phyloP scores from a whole-genome alignment of 2,888 invertebrate species.

The Ypsolopha sequella region DNA sequence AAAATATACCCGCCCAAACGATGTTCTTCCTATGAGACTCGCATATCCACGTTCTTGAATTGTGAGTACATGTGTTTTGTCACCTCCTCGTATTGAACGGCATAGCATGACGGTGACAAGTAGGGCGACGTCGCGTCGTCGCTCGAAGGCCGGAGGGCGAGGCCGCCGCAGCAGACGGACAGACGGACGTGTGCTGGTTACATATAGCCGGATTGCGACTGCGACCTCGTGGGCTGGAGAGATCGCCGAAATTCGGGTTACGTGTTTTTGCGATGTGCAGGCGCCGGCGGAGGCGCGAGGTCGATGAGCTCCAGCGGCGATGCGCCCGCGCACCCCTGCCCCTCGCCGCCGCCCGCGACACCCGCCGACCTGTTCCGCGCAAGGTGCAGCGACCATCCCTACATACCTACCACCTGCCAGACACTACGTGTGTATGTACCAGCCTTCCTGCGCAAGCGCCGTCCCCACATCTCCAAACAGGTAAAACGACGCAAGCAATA shows the following conservation, averaged over 20 bases:
- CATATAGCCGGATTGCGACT: conserved; percentile 24
- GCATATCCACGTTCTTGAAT: not conserved
- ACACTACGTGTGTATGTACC: conserved; percentile 52
- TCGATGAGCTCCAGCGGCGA: conserved; percentile 43
- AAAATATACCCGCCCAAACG: not conserved
- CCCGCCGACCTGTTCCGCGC: conserved; percentile 57
- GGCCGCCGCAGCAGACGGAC: conserved; percentile 18
- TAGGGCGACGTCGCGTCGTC: not conserved
- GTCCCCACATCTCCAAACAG: conserved; percentile 1
- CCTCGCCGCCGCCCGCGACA: conserved; percentile 19
- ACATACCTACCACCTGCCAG: conserved; percentile 67
- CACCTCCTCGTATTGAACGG: not conserved
- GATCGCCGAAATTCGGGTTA: conserved; percentile 65
- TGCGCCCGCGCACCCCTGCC: conserved; percentile 18
- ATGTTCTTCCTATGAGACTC: not conserved
- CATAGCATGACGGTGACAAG: not conserved
- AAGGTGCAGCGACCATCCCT: conserved; percentile 60
- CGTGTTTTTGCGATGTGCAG: conserved; percentile 50
- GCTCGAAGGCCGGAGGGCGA: not conserved
- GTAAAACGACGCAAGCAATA: not conserved
- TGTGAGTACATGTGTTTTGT: not conserved
- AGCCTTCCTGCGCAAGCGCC: not conserved
- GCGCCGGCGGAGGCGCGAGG: conserved; percentile 46
- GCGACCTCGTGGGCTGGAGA: conserved; percentile 33
- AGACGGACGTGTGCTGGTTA: conserved; percentile 39